Base-by-base conservation (phyloP, 2,888 invertebrate species). In the Ernsta delagoae region DNA sequence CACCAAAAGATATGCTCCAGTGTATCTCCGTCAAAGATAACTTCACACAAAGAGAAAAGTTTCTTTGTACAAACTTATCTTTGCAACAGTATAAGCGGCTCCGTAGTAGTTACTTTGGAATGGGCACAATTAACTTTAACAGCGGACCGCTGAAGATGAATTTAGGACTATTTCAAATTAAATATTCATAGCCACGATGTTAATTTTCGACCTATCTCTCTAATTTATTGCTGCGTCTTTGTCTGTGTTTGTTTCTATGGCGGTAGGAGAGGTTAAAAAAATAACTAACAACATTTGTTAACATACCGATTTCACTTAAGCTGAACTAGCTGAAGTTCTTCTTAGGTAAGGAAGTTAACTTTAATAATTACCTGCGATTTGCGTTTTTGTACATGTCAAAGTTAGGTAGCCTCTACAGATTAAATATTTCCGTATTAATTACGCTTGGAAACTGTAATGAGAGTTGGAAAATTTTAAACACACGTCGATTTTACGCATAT, bases 1-100 rank as follows among this genome's bases (percentile, higher is more conserved):
- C 12, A 12, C 5, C 12, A 1, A 45, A 45, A 45, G 45, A 45
- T 45, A 43, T 41, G 41, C 16, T 50, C 7, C 16, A n/a, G 50
- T 50, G 50, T 50, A 50, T 50, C 50, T 50, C 7, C 50, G n/a
- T 50, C 50, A 50, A 50, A 50, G 50, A 50, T 50, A 50, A 50
- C 50, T 50, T 50, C 16, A 50, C 16, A 50, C 50, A 50, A 50
- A 50, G 50, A 50, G 50, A 16, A 50, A 50, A 50, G 50, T 50
- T 50, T 16, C 50, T 50, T 50, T 50, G 50, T 7, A 50, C 5
- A 50, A 50, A 50, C 16, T 50, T 50, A 50, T 50, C 16, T 50
- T 50, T 50, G 50, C 3, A 50, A 8, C 50, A 50, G 7, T n/a
- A 48, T 48, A 50, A 50, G 50, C 50, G 50, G 7, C 50, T 12